A percentile compares a stretch with the other conserved stretches of the same genome.
Conservation (phyloP, 53 echinoderm and acorn worm genomes). For the Holothuria scabra region DNA sequence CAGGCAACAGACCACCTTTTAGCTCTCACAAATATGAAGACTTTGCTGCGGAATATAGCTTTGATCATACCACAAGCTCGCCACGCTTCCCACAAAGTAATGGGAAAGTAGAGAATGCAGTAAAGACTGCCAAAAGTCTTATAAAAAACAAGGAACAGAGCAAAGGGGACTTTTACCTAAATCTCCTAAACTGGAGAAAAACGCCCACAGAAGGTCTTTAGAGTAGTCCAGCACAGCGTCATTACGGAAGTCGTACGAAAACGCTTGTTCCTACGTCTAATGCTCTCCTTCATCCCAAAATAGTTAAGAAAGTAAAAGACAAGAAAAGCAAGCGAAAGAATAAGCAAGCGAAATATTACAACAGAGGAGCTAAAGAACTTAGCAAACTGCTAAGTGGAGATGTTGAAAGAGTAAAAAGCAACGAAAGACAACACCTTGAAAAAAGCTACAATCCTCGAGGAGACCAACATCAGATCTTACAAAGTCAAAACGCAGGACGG, state of each 20-base stretch:
- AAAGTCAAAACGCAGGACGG: slow-evolving; percentile 59
- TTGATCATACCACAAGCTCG: slow-evolving; percentile 47
- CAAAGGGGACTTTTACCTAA: slow-evolving; percentile 49
- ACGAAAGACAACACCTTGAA: neutral
- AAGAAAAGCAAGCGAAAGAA: slow-evolving; percentile 44
- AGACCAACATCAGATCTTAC: slow-evolving; percentile 56
- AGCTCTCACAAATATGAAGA: slow-evolving; percentile 46
- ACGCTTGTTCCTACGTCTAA: slow-evolving; percentile 19
- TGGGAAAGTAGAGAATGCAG: slow-evolving; percentile 59
- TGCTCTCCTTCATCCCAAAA: neutral
- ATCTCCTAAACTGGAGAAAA: slow-evolving; percentile 49
- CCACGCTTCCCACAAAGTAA: slow-evolving; percentile 65
- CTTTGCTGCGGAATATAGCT: slow-evolving; percentile 49
- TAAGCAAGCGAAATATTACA: slow-evolving; percentile 48
- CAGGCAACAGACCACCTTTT: slow-evolving; percentile 60
- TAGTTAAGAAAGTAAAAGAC: neutral
- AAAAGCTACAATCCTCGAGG: slow-evolving; percentile 42
- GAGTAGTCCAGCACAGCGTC: slow-evolving; percentile 65
- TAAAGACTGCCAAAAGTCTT: slow-evolving; percentile 34
- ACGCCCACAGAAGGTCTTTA: slow-evolving; percentile 48
- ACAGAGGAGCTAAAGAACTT: slow-evolving; percentile 51
- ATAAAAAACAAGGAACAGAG: slow-evolving; percentile 31
- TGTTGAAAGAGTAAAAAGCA: neutral
- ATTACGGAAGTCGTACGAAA: slow-evolving; percentile 31
- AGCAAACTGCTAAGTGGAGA: slow-evolving; percentile 6